Evolutionary conservation across 1,140 invertebrate species (phyloP), one percentile per base, ranked within the genome.

Genomic region (Zaprionus inermis): DNA sequence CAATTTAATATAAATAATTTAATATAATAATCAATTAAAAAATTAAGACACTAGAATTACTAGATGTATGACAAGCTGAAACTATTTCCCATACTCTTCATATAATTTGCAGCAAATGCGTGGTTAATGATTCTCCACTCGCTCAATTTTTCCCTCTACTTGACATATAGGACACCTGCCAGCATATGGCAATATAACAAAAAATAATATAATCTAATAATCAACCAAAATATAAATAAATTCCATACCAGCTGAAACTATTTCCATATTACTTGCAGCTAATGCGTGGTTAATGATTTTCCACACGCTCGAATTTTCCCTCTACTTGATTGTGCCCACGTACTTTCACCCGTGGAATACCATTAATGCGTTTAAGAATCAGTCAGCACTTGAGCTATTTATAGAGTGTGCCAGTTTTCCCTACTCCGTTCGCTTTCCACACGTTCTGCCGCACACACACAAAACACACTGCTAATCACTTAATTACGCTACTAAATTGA

Each of bases 401-500:
- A 16, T 54, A 54, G 10, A 16, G 20, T 16, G 20, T 54, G 16
- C n/a, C n/a, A 7, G 6, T 44, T 3, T 32, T 7, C 30, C 6
- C 20, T 52, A 5, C 16, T 12, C 11, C 49, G 3, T 16, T 46
- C 6, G 3, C 41, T 46, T 5, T 22, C n/a, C 6, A 44, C 46
- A 28, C 30, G 46, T 18, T 18, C 36, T 18, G 16, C 18, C 12
- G 3, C 24, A 34, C 9, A 49, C 32, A 61, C 20, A 34, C 36
- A 30, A 18, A 20, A 3, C 32, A 18, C 34, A 3, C 30, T 22
- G 28, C 59, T 61, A 61, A 61, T 61, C 41, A 61, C 46, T 51
- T 46, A 61, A 61, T 61, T 51, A 61, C 11, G 49, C 22, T 36
- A 51, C 44, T 30, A 30, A 44, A 51, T 61, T 51, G 51, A 54